A percentile compares a stretch with the other conserved stretches of the same genome.
phyloP scores from a whole-genome alignment of 2,113 vertebrate species.

The Prolemur simus region DNA sequence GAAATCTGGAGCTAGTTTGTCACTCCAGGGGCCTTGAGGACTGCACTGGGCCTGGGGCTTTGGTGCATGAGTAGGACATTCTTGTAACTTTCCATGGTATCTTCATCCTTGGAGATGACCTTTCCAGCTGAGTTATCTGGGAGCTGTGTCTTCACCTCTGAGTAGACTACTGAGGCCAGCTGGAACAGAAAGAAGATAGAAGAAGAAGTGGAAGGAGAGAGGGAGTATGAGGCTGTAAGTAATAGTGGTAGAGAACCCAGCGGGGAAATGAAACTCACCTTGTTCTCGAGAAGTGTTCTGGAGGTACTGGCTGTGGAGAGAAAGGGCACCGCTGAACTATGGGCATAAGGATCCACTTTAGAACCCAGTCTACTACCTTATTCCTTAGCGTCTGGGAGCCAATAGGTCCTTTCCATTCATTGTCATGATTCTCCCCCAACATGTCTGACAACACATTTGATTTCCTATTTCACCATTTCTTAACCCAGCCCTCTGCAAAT shows the following conservation, averaged over 20 bases:
- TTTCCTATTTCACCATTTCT: background rate
- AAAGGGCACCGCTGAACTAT: background rate
- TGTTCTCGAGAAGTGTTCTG: background rate
- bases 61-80: background rate
- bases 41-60: background rate
- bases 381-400: background rate
- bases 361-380: background rate
- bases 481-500: background rate
- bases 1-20: background rate
- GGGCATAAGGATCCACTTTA: background rate
- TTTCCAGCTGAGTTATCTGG: background rate
- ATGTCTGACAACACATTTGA: background rate
- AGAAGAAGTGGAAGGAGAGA: background rate
- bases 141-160: constrained; percentile 21
- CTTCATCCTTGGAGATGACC: background rate
- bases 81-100: background rate
- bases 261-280: background rate
- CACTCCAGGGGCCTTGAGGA: background rate
- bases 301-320: background rate
- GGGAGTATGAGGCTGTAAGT: too few species aligned
- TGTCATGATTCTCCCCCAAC: background rate
- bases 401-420: background rate
- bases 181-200: background rate
- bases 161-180: background rate
- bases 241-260: background rate